Conservation (phyloP, 2,797 vertebrate genomes). For the Diglossa cyanea region DNA sequence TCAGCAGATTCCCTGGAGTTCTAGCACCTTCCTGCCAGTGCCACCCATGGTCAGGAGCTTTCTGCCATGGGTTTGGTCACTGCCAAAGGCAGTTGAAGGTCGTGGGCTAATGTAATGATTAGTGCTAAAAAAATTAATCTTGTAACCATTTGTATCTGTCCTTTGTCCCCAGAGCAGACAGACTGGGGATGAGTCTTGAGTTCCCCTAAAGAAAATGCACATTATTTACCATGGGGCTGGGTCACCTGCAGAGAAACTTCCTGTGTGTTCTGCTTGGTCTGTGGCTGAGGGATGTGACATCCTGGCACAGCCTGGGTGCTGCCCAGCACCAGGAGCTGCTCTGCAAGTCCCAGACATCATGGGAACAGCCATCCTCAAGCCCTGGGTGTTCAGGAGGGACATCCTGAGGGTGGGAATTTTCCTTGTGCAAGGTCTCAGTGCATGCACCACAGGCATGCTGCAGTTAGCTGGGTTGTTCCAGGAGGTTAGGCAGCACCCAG, state of each 20-base stretch:
- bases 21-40: not conserved
- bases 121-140: not conserved
- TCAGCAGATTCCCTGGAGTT: not conserved
- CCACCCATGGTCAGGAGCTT: not conserved
- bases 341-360: not conserved
- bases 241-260: not conserved
- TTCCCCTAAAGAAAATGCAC: not conserved
- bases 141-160: not conserved
- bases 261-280: not conserved
- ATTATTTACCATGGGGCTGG: not conserved
- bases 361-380: accelerated
- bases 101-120: not conserved
- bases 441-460: accelerated
- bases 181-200: not conserved
- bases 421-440: not conserved
- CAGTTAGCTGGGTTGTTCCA: not conserved
- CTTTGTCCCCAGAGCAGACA: not conserved
- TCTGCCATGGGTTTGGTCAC: not conserved
- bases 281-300: not conserved
- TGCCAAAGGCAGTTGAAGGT: not conserved
- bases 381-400: not conserved
- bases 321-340: not conserved
- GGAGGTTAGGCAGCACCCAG: not conserved
- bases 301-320: not conserved
- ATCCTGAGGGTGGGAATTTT: not conserved